Evolutionary conservation across 2,113 vertebrate species (phyloP).

Genomic region (Ammospiza nelsoni): DNA sequence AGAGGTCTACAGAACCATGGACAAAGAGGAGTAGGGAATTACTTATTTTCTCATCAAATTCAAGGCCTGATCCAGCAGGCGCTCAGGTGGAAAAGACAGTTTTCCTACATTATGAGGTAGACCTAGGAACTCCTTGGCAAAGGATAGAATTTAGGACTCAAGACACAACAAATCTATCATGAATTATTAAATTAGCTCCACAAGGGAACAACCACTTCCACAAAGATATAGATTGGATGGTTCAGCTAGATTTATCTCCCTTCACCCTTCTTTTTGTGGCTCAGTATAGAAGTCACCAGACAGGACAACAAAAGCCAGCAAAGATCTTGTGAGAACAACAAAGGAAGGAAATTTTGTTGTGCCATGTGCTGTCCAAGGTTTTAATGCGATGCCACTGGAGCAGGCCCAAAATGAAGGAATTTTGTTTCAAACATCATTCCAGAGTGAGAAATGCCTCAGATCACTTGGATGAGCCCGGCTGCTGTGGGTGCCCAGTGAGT

Average conservation of each 20-base stretch:
- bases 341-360: background rate
- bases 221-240: background rate
- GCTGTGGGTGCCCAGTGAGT: background rate
- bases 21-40: background rate
- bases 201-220: background rate
- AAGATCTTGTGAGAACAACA: background rate
- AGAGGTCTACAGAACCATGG: background rate
- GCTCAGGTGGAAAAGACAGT: background rate
- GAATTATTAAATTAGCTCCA: background rate
- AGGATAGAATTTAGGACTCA: background rate
- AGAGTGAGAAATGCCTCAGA: background rate
- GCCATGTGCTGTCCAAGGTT: background rate
- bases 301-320: background rate
- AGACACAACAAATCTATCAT: rapidly evolving
- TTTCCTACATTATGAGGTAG: background rate
- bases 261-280: background rate
- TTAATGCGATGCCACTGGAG: background rate
- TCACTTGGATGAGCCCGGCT: background rate
- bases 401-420: background rate
- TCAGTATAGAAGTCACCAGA: background rate
- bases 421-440: background rate
- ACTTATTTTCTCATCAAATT: background rate
- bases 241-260: background rate
- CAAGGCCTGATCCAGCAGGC: background rate
- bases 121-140: background rate